phyloP scores from a whole-genome alignment of 2,797 vertebrate species.

The Synaphobranchus kaupii region DNA sequence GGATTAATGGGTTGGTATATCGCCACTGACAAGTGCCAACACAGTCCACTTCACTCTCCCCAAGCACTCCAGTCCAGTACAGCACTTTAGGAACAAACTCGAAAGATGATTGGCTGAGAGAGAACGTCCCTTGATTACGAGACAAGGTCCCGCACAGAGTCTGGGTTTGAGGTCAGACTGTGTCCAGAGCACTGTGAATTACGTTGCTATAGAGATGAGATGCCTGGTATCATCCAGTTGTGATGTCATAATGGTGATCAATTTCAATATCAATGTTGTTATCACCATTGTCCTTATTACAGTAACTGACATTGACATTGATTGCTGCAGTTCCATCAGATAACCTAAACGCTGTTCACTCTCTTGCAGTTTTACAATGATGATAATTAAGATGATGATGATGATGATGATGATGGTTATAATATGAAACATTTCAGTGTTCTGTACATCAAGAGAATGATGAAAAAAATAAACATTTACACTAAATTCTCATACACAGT shows the following conservation, averaged over 20 bases:
- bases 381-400: neutral
- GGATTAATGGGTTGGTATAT: too few relatives aligned
- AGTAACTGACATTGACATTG: neutral
- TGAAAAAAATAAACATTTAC: constrained; percentile 24
- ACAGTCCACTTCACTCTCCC: too few relatives aligned
- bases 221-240: too few relatives aligned
- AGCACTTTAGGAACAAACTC: neutral
- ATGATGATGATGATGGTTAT: neutral
- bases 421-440: constrained; percentile 24
- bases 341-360: neutral
- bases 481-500: neutral
- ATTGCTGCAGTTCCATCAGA: neutral
- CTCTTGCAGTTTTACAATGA: constrained; percentile 9
- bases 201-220: too few relatives aligned
- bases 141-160: neutral
- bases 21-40: too few relatives aligned
- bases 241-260: constrained; percentile 16
- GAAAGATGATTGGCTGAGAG: neutral
- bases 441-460: constrained; percentile 15
- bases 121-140: neutral
- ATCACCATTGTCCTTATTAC: neutral
- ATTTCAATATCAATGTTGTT: neutral
- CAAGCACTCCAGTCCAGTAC: neutral
- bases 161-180: neutral
- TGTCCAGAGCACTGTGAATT: neutral